Percentiles rank a stretch among this genome's conserved stretches.
These are phyloP conservation scores for Akabosia matsudoensis DNA, from an alignment of 1,140 invertebrate genomes.

Conservation along the genomic window DNA sequence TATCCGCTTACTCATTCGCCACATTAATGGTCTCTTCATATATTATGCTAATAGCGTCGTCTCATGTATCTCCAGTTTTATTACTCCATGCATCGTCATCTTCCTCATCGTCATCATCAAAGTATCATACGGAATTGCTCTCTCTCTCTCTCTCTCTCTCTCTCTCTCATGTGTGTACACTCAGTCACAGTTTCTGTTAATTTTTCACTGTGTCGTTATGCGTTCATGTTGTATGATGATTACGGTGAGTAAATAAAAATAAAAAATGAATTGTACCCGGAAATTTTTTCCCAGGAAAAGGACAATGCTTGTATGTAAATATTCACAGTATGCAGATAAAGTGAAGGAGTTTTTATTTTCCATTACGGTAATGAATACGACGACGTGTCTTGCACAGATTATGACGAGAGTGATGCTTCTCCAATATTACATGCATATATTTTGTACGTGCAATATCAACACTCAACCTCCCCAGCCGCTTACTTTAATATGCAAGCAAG, in stretches of 20 bases:
- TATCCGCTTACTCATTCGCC: conserved; percentile 16
- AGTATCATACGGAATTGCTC: too few relatives aligned
- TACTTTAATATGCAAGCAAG: not conserved
- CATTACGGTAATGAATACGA: not conserved
- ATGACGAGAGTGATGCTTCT: not conserved
- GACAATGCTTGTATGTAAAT: conserved; percentile 17
- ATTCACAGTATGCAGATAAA: conserved; percentile 15
- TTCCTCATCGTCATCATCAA: not conserved
- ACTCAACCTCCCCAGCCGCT: not conserved
- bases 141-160: too few relatives aligned
- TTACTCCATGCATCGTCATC: not conserved
- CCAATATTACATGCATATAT: not conserved
- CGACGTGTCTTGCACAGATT: not conserved
- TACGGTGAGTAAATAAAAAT: conserved; percentile 3
- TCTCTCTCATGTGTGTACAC: too few relatives aligned
- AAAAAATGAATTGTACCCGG: conserved; percentile 15
- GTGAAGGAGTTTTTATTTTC: conserved; percentile 19
- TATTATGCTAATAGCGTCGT: conserved; percentile 15
- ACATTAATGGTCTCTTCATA: conserved; percentile 17
- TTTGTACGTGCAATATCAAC: too few relatives aligned
- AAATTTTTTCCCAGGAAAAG: conserved; percentile 17
- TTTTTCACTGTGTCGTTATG: not conserved
- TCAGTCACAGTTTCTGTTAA: not conserved
- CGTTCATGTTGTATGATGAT: conserved; percentile 4
- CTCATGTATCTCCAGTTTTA: conserved; percentile 10